phyloP scores from a whole-genome alignment of 2,113 vertebrate species.

The Podilymbus podiceps region DNA sequence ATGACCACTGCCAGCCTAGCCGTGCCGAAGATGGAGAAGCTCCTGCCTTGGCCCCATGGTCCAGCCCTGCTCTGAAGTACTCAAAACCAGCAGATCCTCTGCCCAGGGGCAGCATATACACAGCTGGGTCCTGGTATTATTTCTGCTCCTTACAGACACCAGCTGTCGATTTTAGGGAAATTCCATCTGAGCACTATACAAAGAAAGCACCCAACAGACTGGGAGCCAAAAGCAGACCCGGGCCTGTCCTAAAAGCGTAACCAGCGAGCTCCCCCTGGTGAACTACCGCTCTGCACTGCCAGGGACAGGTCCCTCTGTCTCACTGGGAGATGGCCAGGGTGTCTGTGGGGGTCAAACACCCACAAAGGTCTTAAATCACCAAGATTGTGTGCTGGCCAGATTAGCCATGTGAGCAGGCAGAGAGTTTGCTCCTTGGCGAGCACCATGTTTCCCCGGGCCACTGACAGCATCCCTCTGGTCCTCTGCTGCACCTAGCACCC shows the following conservation, averaged over 20 bases:
- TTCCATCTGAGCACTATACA: neutral
- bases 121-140: neutral
- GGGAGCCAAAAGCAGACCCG: neutral
- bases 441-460: neutral
- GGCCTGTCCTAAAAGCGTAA: neutral
- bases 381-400: neutral
- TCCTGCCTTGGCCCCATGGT: neutral
- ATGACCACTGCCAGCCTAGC: neutral
- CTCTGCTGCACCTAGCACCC: neutral
- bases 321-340: neutral
- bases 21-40: fast-evolving
- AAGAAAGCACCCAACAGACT: neutral
- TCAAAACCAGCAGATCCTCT: neutral
- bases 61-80: neutral
- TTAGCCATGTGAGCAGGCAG: neutral
- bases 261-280: neutral
- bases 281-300: neutral
- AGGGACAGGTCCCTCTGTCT: neutral
- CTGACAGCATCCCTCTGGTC: too few species aligned
- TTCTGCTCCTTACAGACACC: neutral
- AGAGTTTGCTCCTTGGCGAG: neutral
- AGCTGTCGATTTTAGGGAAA: neutral
- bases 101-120: neutral
- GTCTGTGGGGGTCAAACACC: neutral
- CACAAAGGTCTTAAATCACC: neutral